Conservation (phyloP, 2,113 vertebrate genomes). For the Cacatua alba region DNA sequence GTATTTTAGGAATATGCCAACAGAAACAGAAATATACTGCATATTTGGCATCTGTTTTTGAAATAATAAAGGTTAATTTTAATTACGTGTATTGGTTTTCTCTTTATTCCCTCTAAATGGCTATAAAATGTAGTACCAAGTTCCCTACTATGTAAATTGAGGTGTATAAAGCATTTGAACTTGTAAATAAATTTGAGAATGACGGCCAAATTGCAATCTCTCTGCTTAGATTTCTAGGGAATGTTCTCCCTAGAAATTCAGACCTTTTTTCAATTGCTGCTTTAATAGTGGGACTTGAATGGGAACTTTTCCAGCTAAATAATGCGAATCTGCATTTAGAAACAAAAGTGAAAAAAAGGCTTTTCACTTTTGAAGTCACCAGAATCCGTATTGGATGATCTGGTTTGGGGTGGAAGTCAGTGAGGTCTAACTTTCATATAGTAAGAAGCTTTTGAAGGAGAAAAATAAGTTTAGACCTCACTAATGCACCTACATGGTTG, state of each 20-base stretch:
- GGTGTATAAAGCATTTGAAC: conserved; percentile 57
- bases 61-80: conserved; percentile 69
- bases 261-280: background rate
- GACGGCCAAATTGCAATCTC: background rate
- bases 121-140: conserved; percentile 24
- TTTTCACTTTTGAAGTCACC: background rate
- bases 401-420: background rate
- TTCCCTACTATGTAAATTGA: conserved; percentile 60
- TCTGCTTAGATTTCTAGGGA: background rate
- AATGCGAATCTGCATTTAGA: background rate
- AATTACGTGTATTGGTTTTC: conserved; percentile 41
- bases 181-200: conserved; percentile 69
- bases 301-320: background rate
- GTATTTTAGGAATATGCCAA: conserved; percentile 46
- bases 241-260: background rate
- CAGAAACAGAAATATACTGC: conserved; percentile 28
- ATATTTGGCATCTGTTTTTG: conserved; percentile 45
- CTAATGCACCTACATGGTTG: background rate
- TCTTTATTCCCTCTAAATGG: conserved; percentile 40
- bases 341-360: background rate
- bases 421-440: background rate
- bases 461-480: background rate
- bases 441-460: background rate
- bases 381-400: background rate
- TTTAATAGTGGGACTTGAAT: background rate